phyloP scores from a whole-genome alignment of 53 echinoderm and acorn worm species.

The Apostichopus leukothele region DNA sequence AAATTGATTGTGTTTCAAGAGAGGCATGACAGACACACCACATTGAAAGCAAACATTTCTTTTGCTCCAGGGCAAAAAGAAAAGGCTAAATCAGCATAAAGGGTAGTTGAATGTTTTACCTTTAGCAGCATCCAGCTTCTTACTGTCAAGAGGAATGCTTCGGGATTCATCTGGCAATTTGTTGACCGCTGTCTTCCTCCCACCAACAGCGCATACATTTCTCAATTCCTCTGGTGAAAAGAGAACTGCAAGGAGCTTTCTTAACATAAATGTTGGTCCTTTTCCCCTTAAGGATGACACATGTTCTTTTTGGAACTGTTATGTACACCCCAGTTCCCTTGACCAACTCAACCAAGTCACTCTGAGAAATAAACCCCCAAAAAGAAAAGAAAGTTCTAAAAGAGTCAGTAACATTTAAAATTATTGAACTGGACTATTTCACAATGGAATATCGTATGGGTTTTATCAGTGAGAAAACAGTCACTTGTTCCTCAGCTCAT shows the following conservation, averaged over 20 bases:
- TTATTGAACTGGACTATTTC: too few species aligned
- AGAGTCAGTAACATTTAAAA: too few species aligned
- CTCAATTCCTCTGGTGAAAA: not conserved
- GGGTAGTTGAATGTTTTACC: not conserved
- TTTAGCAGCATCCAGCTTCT: constrained; percentile 18
- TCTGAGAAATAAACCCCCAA: not conserved
- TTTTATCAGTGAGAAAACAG: too few species aligned
- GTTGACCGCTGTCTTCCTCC: not conserved
- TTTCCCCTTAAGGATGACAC: not conserved
- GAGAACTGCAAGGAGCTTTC: not conserved
- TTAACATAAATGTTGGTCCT: not conserved
- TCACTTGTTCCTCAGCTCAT: too few species aligned
- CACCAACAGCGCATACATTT: not conserved
- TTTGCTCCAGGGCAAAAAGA: too few species aligned
- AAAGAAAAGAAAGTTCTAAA: too few species aligned
- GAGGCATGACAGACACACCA: too few species aligned
- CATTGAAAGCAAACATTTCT: too few species aligned
- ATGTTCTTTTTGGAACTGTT: not conserved
- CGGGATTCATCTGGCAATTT: not conserved
- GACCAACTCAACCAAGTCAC: not conserved
- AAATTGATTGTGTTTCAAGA: too few species aligned
- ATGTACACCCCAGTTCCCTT: not conserved
- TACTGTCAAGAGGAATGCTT: constrained; percentile 18
- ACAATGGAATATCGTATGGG: too few species aligned
- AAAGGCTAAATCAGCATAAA: too few species aligned